Evolutionary conservation across 2,113 vertebrate genomes (phyloP).

Genomic region (Neodon shergylaensis): DNA sequence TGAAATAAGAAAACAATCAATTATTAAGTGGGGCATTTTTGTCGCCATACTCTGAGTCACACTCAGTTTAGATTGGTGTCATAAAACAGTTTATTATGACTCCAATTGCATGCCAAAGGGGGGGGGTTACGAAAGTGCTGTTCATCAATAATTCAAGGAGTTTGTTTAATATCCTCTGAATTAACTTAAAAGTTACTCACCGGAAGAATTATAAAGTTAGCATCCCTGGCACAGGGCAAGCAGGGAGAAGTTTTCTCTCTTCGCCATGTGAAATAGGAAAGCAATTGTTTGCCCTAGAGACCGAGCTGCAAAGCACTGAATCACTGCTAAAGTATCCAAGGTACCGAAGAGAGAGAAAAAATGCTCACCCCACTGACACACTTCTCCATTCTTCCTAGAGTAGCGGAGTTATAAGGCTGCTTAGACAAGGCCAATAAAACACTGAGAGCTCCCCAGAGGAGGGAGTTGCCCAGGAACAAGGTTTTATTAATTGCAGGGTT

Average conservation of each 20-base stretch:
- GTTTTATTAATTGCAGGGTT: constrained; percentile 80
- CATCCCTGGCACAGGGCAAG: background rate
- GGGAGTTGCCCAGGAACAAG: constrained; percentile 68
- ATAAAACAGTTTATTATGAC: constrained; percentile 13
- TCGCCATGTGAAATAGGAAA: background rate
- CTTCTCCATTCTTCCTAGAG: constrained; percentile 56
- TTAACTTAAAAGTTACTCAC: constrained; percentile 18
- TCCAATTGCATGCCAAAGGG: background rate
- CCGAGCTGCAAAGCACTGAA: background rate
- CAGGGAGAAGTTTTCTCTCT: background rate
- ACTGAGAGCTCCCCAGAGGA: constrained; percentile 69
- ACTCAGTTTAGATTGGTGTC: background rate
- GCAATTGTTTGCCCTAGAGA: constrained; percentile 4
- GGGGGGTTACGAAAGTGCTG: background rate
- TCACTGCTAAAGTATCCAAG: constrained; percentile 39
- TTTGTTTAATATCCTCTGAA: constrained; percentile 36
- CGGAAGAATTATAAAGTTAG: constrained; percentile 27
- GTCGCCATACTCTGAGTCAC: background rate
- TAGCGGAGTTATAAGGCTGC: constrained; percentile 67
- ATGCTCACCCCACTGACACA: constrained; percentile 47
- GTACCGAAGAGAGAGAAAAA: constrained; percentile 32
- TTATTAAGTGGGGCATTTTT: constrained; percentile 57
- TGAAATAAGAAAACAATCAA: constrained; percentile 60
- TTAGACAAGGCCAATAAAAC: constrained; percentile 76
- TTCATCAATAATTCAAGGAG: background rate